Evolutionary conservation across 1,140 invertebrate species (phyloP), one percentile per base, ranked within the genome.

Genomic region (Brachionus koreanus): DNA sequence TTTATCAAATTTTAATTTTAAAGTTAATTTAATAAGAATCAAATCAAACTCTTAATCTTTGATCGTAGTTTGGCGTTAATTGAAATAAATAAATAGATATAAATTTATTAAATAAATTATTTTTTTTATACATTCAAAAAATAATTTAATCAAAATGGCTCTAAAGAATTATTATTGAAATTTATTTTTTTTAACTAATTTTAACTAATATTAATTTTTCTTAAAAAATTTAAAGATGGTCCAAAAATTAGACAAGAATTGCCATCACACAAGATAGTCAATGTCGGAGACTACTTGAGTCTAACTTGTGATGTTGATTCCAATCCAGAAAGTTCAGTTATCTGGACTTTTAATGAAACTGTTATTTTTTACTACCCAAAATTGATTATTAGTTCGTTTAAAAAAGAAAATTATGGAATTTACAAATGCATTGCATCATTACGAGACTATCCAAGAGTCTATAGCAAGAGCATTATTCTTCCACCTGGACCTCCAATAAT

Each of bases 391-490:
- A 61, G 37, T 25, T 79, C 76, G 25, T 61, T 79, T 23, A 79
- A 79, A 61, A 57, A 39, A 65, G 49, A 79, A n/a, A 79, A 79
- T 23, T 79, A 79, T 39, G 76, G 76, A 0, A 61, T 65, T 10
- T 79, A 79, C 42, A 79, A 79, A 65, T 79, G 76, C n/a, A 79
- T 65, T 35, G 76, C 76, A 23, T 61, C 46, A 5, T 12, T 79
- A 65, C 57, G 39, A 79, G 76, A 79, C 19, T 79, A 61, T 35
- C 76, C 76, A 23, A 61, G 49, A 79, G 61, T 57, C 6, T 61
- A 12, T 16, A 79, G 49, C n/a, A 61, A 39, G 19, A 79, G 16
- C 19, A 42, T 79, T 23, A 39, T 79, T 1, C 12, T 79, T 5
- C 76, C 76, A 16, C 49, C 76, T 23, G 76, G 76, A 13, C 76